Evolutionary conservation across 2,888 invertebrate species (phyloP).

Genomic region (Eremobia ochroleuca): DNA sequence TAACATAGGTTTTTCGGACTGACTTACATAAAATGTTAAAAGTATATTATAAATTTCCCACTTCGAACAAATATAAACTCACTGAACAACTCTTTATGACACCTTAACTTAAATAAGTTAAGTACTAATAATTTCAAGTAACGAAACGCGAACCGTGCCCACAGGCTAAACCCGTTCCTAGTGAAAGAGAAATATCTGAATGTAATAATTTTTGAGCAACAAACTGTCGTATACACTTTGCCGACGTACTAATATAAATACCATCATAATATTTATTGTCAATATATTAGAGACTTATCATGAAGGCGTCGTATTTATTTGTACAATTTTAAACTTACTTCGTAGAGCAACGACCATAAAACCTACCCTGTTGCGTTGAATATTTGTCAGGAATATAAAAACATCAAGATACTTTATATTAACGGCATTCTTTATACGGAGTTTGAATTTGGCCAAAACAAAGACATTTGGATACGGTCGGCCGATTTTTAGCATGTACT

Average conservation of each 20-base stretch:
- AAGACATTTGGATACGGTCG: constrained; percentile 76
- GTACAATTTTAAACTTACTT: constrained; percentile 64
- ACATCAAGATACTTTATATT: constrained; percentile 62
- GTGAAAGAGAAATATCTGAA: constrained; percentile 55
- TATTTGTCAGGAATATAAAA: constrained; percentile 54
- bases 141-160: constrained; percentile 28
- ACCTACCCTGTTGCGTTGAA: constrained; percentile 39
- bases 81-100: constrained; percentile 25
- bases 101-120: constrained; percentile 37
- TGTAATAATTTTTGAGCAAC: constrained; percentile 51
- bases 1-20: no score
- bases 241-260: constrained; percentile 59
- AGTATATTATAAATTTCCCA: background rate
- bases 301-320: constrained; percentile 63
- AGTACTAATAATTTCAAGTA: constrained; percentile 53
- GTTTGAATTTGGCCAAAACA: constrained; percentile 72
- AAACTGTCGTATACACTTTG: constrained; percentile 51
- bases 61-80: constrained; percentile 37
- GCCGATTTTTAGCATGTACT: constrained; percentile 74
- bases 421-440: constrained; percentile 61
- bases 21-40: constrained; percentile 7
- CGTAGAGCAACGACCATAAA: constrained; percentile 36
- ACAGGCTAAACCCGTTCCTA: constrained; percentile 51
- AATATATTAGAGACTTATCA: constrained; percentile 64
- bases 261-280: constrained; percentile 64